These are phyloP conservation scores for Pachypanchax playfairii DNA, from an alignment of 2,113 vertebrate genomes.

Conservation along the genomic window DNA sequence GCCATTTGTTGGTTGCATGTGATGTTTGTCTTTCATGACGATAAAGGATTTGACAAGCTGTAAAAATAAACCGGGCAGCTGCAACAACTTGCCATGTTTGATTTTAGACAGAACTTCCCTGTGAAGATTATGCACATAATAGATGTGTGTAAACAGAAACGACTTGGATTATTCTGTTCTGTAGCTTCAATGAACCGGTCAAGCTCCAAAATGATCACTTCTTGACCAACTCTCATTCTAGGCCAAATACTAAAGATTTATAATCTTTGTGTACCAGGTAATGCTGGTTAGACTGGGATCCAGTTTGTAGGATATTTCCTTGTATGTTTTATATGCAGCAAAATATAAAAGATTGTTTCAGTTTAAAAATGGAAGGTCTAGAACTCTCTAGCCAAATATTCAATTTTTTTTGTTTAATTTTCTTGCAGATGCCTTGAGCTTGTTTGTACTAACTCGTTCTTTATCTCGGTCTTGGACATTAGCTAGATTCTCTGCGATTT, in stretches of 20 bases:
- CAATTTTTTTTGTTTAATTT: constrained; percentile 19
- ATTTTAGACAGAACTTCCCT: not conserved
- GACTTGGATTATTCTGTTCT: not conserved
- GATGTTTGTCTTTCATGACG: not conserved
- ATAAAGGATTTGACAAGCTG: not conserved
- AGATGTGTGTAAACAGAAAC: not conserved
- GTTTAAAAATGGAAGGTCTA: not conserved
- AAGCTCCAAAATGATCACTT: no score
- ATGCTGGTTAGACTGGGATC: constrained; percentile 4
- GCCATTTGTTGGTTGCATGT: no score
- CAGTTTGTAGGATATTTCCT: not conserved
- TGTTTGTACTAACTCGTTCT: no score
- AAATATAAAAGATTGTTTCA: not conserved
- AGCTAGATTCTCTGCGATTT: not conserved
- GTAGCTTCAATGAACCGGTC: not conserved
- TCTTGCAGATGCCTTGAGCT: constrained; percentile 12
- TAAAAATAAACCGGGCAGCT: not conserved
- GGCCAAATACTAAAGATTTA: no score
- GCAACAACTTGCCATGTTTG: not conserved
- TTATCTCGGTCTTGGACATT: not conserved
- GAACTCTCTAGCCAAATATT: not conserved
- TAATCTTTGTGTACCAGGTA: not conserved
- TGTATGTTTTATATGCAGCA: no score
- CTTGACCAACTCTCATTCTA: no score
- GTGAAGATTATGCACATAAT: not conserved